These are phyloP conservation scores for Drosophila mimica DNA, from an alignment of 2,888 invertebrate species.

Conservation along the genomic window DNA sequence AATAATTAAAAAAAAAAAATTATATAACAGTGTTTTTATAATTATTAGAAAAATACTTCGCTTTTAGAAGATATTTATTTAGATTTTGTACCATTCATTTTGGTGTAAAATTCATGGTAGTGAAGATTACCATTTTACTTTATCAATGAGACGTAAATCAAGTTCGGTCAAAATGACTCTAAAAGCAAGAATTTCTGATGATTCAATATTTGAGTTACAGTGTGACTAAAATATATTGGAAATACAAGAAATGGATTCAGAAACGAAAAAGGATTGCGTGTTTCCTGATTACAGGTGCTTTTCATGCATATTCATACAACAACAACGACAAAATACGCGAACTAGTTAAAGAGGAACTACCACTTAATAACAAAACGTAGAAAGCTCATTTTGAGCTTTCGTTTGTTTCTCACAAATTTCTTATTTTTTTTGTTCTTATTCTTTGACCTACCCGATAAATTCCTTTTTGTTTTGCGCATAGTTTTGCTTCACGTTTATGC, in stretches of 20 bases:
- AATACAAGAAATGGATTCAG: not conserved
- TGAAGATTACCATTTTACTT: not conserved
- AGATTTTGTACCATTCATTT: not conserved
- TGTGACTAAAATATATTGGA: not conserved
- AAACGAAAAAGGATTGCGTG: not conserved
- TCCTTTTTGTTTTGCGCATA: conserved; percentile 51
- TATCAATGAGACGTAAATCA: not conserved
- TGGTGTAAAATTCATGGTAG: not conserved
- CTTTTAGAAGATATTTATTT: not conserved
- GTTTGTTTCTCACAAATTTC: conserved; percentile 9
- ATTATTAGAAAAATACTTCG: not conserved
- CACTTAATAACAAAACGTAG: not conserved
- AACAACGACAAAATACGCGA: conserved; percentile 4
- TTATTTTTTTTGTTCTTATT: conserved; percentile 19
- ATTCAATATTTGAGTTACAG: not conserved
- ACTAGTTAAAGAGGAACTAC: conserved; percentile 8
- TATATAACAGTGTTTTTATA: not conserved
- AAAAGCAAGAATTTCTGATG: not conserved
- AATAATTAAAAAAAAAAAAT: not conserved
- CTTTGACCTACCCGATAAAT: conserved; percentile 31
- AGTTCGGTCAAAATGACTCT: not conserved
- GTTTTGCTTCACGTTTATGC: conserved; percentile 66
- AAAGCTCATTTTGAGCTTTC: conserved; percentile 27
- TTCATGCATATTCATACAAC: conserved; percentile 64
- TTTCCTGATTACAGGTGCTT: conserved; percentile 60